Evolutionary conservation across 2,888 invertebrate genomes (phyloP), one percentile per base, ranked within the genome.

Genomic region (Opisthograptis luteolata): DNA sequence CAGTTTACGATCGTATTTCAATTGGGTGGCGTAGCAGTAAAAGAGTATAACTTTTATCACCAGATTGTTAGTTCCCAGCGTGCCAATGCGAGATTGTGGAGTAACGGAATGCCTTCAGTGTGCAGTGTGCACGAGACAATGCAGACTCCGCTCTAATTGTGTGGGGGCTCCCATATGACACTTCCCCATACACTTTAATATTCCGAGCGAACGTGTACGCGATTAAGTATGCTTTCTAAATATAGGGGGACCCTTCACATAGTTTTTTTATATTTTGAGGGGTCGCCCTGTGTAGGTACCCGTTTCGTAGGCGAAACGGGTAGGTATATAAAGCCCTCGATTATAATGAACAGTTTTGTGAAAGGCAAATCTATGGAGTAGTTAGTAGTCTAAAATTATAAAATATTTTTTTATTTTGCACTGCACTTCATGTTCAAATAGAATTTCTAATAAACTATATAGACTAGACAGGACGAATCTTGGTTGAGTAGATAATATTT

Each of bases 221-320:
- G 84, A 87, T 87, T 86, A 87, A 88, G 84, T 83, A 78, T 81
- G 81, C 86, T 82, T 81, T 82, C 81, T 82, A 86, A 88, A 87
- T 84, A 86, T 81, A 84, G 85, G 86, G 85, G 78, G 76, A 66
- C 66, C 76, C 66, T 76, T 70, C 81, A 87, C 72, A 82, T 87
- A 83, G 75, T 66, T 69, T 64, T 85, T 84, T 85, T 84, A 81
- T 83, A 66, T 82, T 77, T 48, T 55, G 73, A 81, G 73, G 88
- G 88, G 84, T 82, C 73, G 73, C 66, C 62, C 51, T n/a, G n/a
- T n/a, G n/a, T n/a, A n/a, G 58, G 72, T 87, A 85, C 79, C 85
- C 87, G n/a, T n/a, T n/a, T n/a, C n/a, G n/a, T n/a, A n/a, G n/a
- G 87, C 79, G 49, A 62, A 68, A 58, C 64, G 64, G 69, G 86